These are phyloP conservation scores for Diarsia mendica DNA, from an alignment of 2,888 invertebrate species.

Conservation along the genomic window DNA sequence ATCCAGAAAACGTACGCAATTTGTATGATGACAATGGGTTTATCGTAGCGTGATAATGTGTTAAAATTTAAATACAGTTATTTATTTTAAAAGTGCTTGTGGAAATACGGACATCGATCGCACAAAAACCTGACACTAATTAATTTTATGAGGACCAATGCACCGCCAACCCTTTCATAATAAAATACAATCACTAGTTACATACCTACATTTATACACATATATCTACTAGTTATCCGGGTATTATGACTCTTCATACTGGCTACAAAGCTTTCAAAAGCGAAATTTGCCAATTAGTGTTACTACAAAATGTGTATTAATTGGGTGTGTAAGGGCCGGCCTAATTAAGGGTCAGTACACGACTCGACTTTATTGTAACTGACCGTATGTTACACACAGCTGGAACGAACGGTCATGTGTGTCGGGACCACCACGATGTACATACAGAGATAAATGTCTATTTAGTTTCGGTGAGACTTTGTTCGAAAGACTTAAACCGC, in stretches of 20 bases:
- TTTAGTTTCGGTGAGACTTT: too few species aligned
- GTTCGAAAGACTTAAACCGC: too few species aligned
- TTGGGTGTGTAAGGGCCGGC: constrained; percentile 81
- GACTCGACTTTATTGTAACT: constrained; percentile 80
- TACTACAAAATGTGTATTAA: constrained; percentile 85
- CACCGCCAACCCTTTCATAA: not conserved
- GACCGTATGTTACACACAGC: constrained; percentile 78
- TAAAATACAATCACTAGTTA: constrained; percentile 1
- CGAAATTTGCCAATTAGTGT: constrained; percentile 78
- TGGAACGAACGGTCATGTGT: not conserved
- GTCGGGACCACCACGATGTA: not conserved
- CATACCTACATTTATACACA: not conserved
- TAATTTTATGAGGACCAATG: constrained; percentile 11
- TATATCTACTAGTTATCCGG: not conserved
- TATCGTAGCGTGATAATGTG: not conserved
- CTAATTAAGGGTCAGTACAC: constrained; percentile 86
- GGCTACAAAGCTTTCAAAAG: constrained; percentile 68
- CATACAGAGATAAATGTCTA: too few species aligned
- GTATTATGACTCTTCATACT: constrained; percentile 3
- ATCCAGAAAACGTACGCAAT: not conserved
- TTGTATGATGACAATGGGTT: not conserved
- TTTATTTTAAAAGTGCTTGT: not conserved
- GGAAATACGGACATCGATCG: not conserved
- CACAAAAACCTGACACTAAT: not conserved
- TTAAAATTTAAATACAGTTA: not conserved